Evolutionary conservation across 2,888 invertebrate species (phyloP), one percentile per base, ranked within the genome.

Genomic region (Hedya salicella): DNA sequence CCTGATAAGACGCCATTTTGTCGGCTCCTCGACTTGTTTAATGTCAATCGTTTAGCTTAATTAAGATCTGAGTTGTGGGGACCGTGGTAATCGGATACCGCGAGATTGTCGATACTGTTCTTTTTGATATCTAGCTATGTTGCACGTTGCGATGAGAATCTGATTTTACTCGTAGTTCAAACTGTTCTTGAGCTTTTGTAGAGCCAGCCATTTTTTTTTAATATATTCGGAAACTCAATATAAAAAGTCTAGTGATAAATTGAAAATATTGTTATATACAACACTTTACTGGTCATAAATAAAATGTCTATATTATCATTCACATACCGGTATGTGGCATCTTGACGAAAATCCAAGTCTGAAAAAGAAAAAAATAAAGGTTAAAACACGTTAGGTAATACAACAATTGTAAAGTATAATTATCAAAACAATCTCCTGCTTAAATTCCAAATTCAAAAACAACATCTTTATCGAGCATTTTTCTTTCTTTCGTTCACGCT

Each of bases 271-370:
- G n/a, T n/a, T n/a, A n/a, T n/a, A n/a, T n/a, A n/a, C n/a, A n/a
- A n/a, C n/a, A n/a, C n/a, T n/a, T n/a, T n/a, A n/a, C n/a, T n/a
- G n/a, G n/a, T n/a, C n/a, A n/a, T n/a, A n/a, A n/a, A n/a, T n/a
- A n/a, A n/a, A n/a, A n/a, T n/a, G n/a, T n/a, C n/a, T n/a, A n/a
- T 6, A 25, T 6, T 3, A 25, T 49, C 67, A 32, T 30, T 40
- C 64, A 64, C 69, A 82, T 86, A 90, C 91, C 91, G 82, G 91
- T 91, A 71, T 91, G 91, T 69, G 91, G 91, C 91, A 91, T 91
- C 73, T 72, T 80, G 76, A 66, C 54, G 72, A 36, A 65, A 66
- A 69, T 49, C 52, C 16, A 62, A 70, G 74, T 74, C 82, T 82
- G 75, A 74, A 81, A 77, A 72, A 66, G 75, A 75, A 77, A 73